Percentiles rank a stretch among this genome's conserved stretches.
These are phyloP conservation scores for Oreochromis mossambicus DNA, from an alignment of 2,797 vertebrate species.

Conservation along the genomic window DNA sequence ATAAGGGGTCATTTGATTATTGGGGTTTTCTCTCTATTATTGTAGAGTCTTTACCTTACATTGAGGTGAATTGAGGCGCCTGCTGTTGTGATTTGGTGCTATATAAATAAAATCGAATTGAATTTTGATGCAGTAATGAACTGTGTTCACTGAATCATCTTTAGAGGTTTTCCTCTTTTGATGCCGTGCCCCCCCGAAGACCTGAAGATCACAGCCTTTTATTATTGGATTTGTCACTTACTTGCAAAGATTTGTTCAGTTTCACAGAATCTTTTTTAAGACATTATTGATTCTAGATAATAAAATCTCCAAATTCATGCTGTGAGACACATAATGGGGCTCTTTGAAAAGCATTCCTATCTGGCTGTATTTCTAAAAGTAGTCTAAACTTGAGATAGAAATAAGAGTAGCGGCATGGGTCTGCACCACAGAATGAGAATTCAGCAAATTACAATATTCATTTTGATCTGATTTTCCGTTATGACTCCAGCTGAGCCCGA, in stretches of 20 bases:
- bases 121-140: neutral
- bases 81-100: neutral
- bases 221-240: neutral
- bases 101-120: neutral
- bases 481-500: conserved; percentile 30
- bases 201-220: neutral
- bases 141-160: neutral
- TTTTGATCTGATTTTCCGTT: conserved; percentile 36
- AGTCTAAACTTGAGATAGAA: neutral
- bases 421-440: conserved; percentile 21
- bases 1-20: neutral
- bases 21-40: neutral
- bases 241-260: neutral
- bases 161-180: neutral
- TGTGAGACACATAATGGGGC: neutral
- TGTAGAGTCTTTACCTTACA: neutral
- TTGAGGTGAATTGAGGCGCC: neutral
- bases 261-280: neutral
- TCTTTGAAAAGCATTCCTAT: neutral
- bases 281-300: neutral
- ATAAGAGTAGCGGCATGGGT: neutral
- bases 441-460: conserved; percentile 29
- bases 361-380: neutral
- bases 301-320: neutral
- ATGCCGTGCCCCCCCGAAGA: neutral